These are phyloP conservation scores for Passer montanus DNA, from an alignment of 2,113 vertebrate species.

Conservation along the genomic window DNA sequence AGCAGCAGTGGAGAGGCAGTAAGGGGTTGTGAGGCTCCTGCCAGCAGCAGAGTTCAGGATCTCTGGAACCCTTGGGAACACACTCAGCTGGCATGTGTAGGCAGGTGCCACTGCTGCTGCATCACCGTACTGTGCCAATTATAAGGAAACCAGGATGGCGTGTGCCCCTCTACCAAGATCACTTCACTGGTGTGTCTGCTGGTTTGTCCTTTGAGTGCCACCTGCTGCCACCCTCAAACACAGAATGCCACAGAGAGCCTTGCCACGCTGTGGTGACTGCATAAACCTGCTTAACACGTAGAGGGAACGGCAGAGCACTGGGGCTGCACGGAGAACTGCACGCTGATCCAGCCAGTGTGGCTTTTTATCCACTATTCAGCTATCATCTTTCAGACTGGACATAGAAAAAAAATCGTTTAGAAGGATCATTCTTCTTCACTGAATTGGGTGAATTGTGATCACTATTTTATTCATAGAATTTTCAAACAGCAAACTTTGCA, in stretches of 20 bases:
- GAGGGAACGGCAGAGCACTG: fast-evolving
- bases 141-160: fast-evolving
- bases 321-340: fast-evolving
- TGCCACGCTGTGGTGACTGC: background rate
- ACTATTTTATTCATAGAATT: background rate
- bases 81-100: fast-evolving
- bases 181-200: background rate
- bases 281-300: fast-evolving
- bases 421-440: background rate
- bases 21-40: background rate
- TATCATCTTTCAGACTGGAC: background rate
- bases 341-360: fast-evolving
- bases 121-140: fast-evolving
- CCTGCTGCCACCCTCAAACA: background rate
- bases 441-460: background rate
- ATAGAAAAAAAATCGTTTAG: background rate
- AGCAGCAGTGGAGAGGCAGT: background rate
- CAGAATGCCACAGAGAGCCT: fast-evolving
- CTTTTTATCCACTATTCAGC: background rate
- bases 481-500: background rate
- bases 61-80: background rate
- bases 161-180: background rate
- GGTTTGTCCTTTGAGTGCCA: background rate
- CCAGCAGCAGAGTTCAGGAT: background rate
- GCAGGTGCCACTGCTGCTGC: background rate